phyloP scores from a whole-genome alignment of 2,113 vertebrate genomes.

The Equus przewalskii region DNA sequence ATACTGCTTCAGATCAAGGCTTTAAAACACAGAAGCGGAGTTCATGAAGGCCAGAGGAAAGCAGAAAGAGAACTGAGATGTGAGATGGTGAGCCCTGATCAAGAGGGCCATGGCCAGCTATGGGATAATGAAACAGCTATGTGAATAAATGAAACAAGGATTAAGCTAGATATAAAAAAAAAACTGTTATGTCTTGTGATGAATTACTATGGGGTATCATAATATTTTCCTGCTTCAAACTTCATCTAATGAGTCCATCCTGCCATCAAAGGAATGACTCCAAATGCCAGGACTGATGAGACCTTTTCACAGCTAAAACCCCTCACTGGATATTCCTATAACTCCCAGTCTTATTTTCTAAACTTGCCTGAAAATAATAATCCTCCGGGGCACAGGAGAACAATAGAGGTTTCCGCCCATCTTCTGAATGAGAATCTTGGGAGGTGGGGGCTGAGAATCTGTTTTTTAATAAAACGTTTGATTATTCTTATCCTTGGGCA shows the following conservation, averaged over 20 bases:
- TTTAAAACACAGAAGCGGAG: not conserved
- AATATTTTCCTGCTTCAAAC: not conserved
- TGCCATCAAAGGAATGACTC: not conserved
- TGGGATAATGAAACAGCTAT: not conserved
- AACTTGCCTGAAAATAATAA: not conserved
- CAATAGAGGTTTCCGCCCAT: not conserved
- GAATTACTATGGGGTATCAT: not conserved
- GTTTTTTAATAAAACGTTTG: not conserved
- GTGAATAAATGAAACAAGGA: not conserved
- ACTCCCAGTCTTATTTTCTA: not conserved
- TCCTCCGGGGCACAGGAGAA: not conserved
- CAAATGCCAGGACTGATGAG: not conserved
- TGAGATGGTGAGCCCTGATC: not conserved
- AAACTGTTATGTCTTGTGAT: not conserved
- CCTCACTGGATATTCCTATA: not conserved
- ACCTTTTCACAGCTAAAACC: not conserved
- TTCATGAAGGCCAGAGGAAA: not conserved
- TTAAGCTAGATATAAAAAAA: not conserved
- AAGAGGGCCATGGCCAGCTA: not conserved
- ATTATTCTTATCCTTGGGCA: not conserved
- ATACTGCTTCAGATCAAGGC: not conserved
- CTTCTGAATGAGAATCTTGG: slow-evolving; percentile 31
- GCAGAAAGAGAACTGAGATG: not conserved
- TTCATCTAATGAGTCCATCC: not conserved
- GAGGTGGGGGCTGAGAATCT: not conserved